A percentile compares a stretch with the other conserved stretches of the same genome.
phyloP scores from a whole-genome alignment of 2,888 invertebrate genomes.

The Trileptium ribeirensis region DNA sequence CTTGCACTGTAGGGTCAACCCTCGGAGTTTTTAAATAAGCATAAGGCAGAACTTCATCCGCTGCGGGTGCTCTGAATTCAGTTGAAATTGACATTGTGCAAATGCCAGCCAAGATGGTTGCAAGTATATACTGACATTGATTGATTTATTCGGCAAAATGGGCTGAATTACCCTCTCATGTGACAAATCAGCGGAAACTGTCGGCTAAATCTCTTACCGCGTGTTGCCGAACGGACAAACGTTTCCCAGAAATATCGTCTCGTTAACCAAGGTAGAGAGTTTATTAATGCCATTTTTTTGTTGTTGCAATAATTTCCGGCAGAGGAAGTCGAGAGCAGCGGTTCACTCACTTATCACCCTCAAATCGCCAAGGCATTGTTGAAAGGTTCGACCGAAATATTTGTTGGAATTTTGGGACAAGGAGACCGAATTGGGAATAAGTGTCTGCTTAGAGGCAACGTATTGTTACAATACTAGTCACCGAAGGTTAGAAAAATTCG shows the following conservation, averaged over 20 bases:
- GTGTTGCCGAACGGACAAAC: not conserved
- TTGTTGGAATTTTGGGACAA: not conserved
- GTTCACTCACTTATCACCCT: not conserved
- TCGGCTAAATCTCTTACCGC: not conserved
- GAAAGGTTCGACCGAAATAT: conserved; percentile 3
- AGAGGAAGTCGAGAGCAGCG: not conserved
- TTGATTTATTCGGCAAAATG: not conserved
- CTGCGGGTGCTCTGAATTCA: not conserved
- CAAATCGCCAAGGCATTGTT: not conserved
- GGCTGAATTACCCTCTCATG: not conserved
- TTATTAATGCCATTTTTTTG: not conserved
- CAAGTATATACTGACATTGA: not conserved
- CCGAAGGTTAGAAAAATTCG: not conserved
- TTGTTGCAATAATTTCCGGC: not conserved
- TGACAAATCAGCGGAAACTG: not conserved
- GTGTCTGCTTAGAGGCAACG: not conserved
- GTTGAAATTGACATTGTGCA: not conserved
- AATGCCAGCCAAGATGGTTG: not conserved
- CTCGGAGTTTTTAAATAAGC: not conserved
- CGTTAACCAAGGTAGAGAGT: not conserved
- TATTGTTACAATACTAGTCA: not conserved
- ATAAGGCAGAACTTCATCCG: not conserved
- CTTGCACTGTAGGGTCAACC: not conserved
- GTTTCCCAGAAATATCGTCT: not conserved
- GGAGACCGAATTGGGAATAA: not conserved